Evolutionary conservation across 2,797 vertebrate genomes (phyloP).

Genomic region (Hypotaenidia philippensis): DNA sequence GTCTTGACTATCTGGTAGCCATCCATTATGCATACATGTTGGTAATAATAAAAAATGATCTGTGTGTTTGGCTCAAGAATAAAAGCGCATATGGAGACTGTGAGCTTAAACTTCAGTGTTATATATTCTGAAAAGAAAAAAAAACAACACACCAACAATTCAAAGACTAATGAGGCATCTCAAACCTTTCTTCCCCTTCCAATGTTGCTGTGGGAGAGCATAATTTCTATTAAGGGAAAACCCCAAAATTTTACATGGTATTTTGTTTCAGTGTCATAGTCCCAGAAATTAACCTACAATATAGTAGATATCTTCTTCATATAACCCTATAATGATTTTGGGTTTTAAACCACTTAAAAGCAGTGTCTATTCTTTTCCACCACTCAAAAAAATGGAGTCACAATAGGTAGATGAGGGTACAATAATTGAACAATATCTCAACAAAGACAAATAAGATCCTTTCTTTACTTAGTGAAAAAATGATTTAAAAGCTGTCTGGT

Average conservation of each 20-base stretch:
- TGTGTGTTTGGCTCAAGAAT: conserved; percentile 5
- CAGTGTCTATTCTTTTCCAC: conserved; percentile 28
- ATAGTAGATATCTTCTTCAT: conserved; percentile 39
- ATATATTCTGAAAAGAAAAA: not conserved
- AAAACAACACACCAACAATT: not conserved
- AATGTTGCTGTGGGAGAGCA: not conserved
- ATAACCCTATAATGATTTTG: conserved; percentile 45
- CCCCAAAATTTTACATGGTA: not conserved
- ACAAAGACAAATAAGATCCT: conserved; percentile 30
- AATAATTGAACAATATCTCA: conserved; percentile 41
- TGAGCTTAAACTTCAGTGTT: not conserved
- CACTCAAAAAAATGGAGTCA: conserved; percentile 58
- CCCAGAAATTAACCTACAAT: conserved; percentile 53
- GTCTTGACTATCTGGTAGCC: conserved; percentile 1
- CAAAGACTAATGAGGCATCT: not conserved
- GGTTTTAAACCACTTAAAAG: conserved; percentile 51
- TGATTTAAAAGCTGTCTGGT: conserved; percentile 72
- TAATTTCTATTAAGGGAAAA: not conserved
- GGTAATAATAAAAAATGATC: conserved; percentile 17
- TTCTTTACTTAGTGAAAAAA: conserved; percentile 59
- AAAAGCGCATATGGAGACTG: not conserved
- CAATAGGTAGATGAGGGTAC: conserved; percentile 36
- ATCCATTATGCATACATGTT: conserved; percentile 5
- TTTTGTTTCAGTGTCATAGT: conserved; percentile 23
- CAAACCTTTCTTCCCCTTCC: not conserved